A percentile compares a stretch with the other conserved stretches of the same genome.
Conservation (phyloP, 2,888 invertebrate genomes). For the Matsumyia berberina region DNA sequence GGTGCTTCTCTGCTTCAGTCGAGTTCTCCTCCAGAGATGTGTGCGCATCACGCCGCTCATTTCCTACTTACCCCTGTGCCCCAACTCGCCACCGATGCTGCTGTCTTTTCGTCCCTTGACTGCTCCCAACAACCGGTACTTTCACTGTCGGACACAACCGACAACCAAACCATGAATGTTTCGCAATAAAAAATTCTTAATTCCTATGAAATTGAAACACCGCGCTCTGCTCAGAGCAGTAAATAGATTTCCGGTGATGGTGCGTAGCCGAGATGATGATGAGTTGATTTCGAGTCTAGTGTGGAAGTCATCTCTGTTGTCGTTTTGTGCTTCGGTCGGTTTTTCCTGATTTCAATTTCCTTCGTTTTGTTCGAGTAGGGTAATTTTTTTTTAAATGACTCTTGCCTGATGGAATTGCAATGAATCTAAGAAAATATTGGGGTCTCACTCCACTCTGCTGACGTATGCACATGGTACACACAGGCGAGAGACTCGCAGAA, state of each 20-base stretch:
- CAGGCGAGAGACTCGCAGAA: slow-evolving; percentile 52
- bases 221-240: slow-evolving; percentile 51
- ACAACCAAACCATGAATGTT: slow-evolving; percentile 72
- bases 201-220: slow-evolving; percentile 75
- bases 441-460: slow-evolving; percentile 38
- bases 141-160: slow-evolving; percentile 47
- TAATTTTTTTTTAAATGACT: slow-evolving; percentile 47
- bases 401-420: slow-evolving; percentile 63
- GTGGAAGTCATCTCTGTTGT: slow-evolving; percentile 46
- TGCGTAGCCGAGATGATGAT: slow-evolving; percentile 62
- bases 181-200: slow-evolving; percentile 75
- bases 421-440: slow-evolving; percentile 58
- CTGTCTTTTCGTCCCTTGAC: slow-evolving; percentile 15
- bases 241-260: slow-evolving; percentile 76
- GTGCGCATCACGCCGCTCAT: slow-evolving; percentile 70
- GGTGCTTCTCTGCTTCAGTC: slow-evolving; percentile 28
- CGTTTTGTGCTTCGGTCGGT: slow-evolving; percentile 45
- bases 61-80: slow-evolving; percentile 55
- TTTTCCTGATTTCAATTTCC: slow-evolving; percentile 68
- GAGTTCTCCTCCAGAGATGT: slow-evolving; percentile 59
- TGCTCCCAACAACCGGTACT: slow-evolving; percentile 10
- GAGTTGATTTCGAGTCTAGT: slow-evolving; percentile 33
- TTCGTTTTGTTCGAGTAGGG: slow-evolving; percentile 58
- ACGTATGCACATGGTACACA: slow-evolving; percentile 48
- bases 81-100: slow-evolving; percentile 1